A percentile compares a stretch with the other conserved stretches of the same genome.
These are phyloP conservation scores for Nebria ingens DNA, from an alignment of 1,140 invertebrate species.

Conservation along the genomic window DNA sequence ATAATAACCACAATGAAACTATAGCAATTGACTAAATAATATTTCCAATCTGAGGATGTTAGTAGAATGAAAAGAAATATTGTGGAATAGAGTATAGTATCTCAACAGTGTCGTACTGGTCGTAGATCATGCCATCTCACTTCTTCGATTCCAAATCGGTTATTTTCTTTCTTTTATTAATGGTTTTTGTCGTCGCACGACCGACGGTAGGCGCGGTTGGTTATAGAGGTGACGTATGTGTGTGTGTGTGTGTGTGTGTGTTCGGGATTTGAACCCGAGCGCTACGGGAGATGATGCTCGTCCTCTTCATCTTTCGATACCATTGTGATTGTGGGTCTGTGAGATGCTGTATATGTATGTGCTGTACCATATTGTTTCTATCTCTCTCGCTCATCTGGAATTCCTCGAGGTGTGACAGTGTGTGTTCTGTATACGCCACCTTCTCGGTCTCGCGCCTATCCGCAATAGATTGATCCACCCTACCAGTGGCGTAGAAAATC, in stretches of 20 bases:
- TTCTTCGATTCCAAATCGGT: background rate
- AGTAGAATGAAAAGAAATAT: no score
- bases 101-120: no score
- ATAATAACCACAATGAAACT: no score
- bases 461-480: no score
- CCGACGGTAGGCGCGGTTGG: background rate
- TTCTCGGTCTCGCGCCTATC: conserved; percentile 2
- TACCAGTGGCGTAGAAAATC: no score
- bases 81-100: no score
- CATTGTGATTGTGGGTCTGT: no score
- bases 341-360: background rate
- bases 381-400: conserved; percentile 18
- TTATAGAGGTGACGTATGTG: background rate
- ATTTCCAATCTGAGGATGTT: no score
- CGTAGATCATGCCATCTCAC: no score
- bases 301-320: background rate
- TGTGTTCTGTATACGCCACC: conserved; percentile 7
- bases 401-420: conserved; percentile 29
- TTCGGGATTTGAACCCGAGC: background rate
- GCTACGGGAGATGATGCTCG: background rate
- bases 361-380: no score
- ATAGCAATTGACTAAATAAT: no score
- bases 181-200: background rate
- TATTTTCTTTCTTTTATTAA: background rate
- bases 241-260: background rate